Base-by-base conservation (phyloP, 1,140 invertebrate genomes). In the Dolichoris vasculosae region DNA sequence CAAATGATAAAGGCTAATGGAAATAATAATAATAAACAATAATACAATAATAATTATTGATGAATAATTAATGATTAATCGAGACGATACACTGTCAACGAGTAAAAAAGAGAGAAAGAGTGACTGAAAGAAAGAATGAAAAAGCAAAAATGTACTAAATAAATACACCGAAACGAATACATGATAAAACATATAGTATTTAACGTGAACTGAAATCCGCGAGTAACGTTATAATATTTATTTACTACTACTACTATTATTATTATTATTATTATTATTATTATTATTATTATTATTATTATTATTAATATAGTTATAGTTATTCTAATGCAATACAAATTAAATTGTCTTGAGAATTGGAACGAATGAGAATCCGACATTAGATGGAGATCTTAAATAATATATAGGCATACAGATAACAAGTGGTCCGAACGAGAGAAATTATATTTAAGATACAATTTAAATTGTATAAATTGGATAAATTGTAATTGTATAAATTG, bases 21-120 rank as follows among this genome's bases (percentile, higher is more conserved):
- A 77, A 85, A 76, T 78, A 86, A 86, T 79, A 81, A 75, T 84
- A 86, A 84, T 80, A 83, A 83, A 87, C 83, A 87, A 87, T 84
- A 87, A 84, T 87, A 84, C 75, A 81, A 87, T 84, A 86, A 88
- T 86, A 87, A 83, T 87, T 48, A 89, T 84, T 87, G 83, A 88
- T 86, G 43, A 86, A 84, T 87, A 86, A 87, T 86, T 86, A 86
- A 87, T 76, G 82, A 82, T 83, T 89, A 83, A 86, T 80, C 35
- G 55, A 73, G 38, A 35, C 38, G 35, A 76, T 20, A 69, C 23
- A 38, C 38, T 35, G 30, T 30, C 78, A 38, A 79, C 80, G 46
- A 43, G 43, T 38, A 51, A 20, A 51, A 51, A 48, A n/a, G 59
- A 77, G 51, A 38, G 30, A 63, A 59, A 82, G 40, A 77, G 38